Evolutionary conservation across 64 coral and sea anemone species (phyloP), one percentile per base, ranked within the genome.

Genomic region (Porites australiensis): DNA sequence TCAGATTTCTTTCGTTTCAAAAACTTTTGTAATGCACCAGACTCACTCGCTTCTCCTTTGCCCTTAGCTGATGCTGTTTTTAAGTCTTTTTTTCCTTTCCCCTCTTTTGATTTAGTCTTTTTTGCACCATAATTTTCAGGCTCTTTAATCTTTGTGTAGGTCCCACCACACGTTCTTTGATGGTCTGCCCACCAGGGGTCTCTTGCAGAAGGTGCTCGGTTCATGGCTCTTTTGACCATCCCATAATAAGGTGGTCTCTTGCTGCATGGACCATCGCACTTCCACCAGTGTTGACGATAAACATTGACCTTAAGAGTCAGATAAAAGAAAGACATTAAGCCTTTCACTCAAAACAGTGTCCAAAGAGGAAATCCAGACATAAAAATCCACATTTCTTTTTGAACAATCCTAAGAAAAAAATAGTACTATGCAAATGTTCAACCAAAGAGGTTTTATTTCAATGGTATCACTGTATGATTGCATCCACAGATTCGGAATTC

Each of bases 281-380:
- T 90, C 98, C 98, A 99, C 98, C 98, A 99, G 57, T 99, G 98
- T 46, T 96, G 98, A 20, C 98, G 91, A 60, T 99, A 99, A 13
- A 89, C 87, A 93, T 99, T 50, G 11, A 99, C 98, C 98, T 99
- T 55, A 27, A 66, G 21, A 12, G 0, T 57, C 7, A 57, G 54
- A 57, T 57, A 57, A 57, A 12, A 5, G 27, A 37, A 37, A 37
- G 27, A 37, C 27, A 37, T 37, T 37, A 37, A 37, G 27, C 27
- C 27, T 37, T 37, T 37, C 27, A 37, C 27, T 37, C 27, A 37
- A 37, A 37, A 37, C 27, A 37, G 27, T 37, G 27, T 37, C 27
- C 27, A 37, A 37, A 37, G 27, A 37, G 27, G 27, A 37, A 37
- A 37, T 37, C 27, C 27, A 37, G 27, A 37, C 27, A 37, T 37